Base-by-base conservation (phyloP, 2,888 invertebrate species). In the Microdon myrmicae region DNA sequence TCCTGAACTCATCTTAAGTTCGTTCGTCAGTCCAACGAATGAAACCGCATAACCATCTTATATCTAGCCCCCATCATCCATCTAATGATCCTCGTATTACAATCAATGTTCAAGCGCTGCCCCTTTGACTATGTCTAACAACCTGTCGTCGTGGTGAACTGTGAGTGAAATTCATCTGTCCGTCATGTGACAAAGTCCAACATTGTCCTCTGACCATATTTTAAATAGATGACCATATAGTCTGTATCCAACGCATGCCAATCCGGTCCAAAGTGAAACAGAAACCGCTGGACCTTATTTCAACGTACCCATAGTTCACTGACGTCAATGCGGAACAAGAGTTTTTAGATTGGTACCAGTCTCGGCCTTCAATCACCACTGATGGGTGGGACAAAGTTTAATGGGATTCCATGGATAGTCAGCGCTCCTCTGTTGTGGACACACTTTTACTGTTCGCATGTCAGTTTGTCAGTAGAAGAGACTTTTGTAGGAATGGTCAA, bases 141-240 rank as follows among this genome's bases (percentile, higher is more conserved):
- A 64, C 64, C 58, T 64, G 64, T 53, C 56, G 37, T 20, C 32
- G 41, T 47, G n/a, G n/a, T 51, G 32, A 31, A 20, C 53, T 25
- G 22, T 60, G 53, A 53, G 56, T 64, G 58, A 58, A 64, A 53
- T 64, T 64, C 58, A 64, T 64, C 51, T 32, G 47, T 47, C 37
- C 41, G 41, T 28, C 37, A 43, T 53, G 58, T 64, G 64, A 64
- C 64, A 64, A 64, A 51, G 38, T 47, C 43, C 37, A 64, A 43
- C 51, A 51, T 41, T 53, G 64, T 58, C 34, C 64, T 13, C 17
- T 58, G 64, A 64, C 64, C 64, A 64, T 64, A 64, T 64, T 58
- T 58, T 58, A 64, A 53, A 41, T 20, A 51, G 51, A 64, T 58
- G 58, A 64, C 47, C 56, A 55, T 45, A 49, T 28, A 58, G 31